phyloP scores from a whole-genome alignment of 2,797 vertebrate genomes.

The Sebastiscus tertius region DNA sequence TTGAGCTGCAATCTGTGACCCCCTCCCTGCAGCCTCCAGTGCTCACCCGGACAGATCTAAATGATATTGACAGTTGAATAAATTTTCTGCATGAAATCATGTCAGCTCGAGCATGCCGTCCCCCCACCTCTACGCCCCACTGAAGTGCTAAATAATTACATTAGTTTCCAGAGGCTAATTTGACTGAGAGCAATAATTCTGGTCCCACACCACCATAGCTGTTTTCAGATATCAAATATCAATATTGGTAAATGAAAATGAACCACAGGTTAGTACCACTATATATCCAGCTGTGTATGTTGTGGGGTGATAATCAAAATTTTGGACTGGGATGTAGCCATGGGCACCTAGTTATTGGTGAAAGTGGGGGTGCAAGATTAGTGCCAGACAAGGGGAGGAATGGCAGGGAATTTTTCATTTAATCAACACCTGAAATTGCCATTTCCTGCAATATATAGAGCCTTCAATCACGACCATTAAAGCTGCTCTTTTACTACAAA shows the following conservation, averaged over 20 bases:
- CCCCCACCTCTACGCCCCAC: conserved; percentile 44
- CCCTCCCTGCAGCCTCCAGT: conserved; percentile 44
- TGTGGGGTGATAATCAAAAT: conserved; percentile 38
- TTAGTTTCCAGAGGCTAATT: conserved; percentile 77
- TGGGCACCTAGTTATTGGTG: neutral
- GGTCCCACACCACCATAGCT: conserved; percentile 55
- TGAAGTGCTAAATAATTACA: conserved; percentile 82
- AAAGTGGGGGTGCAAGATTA: neutral
- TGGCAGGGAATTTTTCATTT: neutral
- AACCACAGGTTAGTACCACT: conserved; percentile 27
- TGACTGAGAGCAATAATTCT: conserved; percentile 73
- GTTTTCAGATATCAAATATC: conserved; percentile 60
- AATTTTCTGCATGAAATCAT: conserved; percentile 78
- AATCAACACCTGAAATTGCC: neutral
- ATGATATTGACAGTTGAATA: conserved; percentile 83
- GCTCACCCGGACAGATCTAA: conserved; percentile 76
- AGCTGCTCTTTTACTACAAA: neutral
- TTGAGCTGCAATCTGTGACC: conserved; percentile 58
- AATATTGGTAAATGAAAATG: conserved; percentile 59
- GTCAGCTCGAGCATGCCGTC: conserved; percentile 58
- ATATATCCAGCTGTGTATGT: neutral
- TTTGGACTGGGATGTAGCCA: conserved; percentile 8
- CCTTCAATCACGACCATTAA: neutral
- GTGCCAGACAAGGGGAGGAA: neutral
- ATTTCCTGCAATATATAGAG: neutral